These are phyloP conservation scores for Emydura subglobosa DNA, from an alignment of 2,113 vertebrate genomes.

Conservation along the genomic window DNA sequence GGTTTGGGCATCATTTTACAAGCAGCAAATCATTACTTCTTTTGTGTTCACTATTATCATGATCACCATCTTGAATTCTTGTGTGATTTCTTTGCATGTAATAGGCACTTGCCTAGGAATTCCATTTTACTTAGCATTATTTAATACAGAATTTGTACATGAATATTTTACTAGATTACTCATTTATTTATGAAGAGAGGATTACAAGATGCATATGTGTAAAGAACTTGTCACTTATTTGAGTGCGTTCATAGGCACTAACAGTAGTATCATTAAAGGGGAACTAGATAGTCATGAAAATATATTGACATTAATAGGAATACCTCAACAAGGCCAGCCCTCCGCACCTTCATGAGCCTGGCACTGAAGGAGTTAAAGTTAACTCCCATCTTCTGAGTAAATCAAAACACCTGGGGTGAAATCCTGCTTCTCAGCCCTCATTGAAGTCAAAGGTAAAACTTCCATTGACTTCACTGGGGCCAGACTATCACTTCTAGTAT, in stretches of 20 bases:
- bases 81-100: not conserved
- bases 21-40: conserved; percentile 13
- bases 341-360: not conserved
- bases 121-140: not conserved
- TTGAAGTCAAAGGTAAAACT: not conserved
- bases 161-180: not conserved
- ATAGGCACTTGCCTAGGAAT: not conserved
- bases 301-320: not conserved
- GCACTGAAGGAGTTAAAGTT: conserved; percentile 6
- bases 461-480: not conserved
- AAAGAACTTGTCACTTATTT: not conserved
- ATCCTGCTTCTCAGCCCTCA: not conserved
- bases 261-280: not conserved
- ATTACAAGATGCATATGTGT: not conserved
- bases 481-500: not conserved
- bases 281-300: not conserved
- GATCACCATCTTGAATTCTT: not conserved
- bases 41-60: not conserved
- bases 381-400: not conserved
- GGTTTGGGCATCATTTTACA: not conserved
- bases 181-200: not conserved
- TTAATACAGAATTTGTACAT: not conserved
- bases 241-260: not conserved
- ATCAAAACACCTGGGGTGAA: not conserved
- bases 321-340: not conserved